These are phyloP conservation scores for Myathropa florea DNA, from an alignment of 2,888 invertebrate genomes.

Conservation along the genomic window DNA sequence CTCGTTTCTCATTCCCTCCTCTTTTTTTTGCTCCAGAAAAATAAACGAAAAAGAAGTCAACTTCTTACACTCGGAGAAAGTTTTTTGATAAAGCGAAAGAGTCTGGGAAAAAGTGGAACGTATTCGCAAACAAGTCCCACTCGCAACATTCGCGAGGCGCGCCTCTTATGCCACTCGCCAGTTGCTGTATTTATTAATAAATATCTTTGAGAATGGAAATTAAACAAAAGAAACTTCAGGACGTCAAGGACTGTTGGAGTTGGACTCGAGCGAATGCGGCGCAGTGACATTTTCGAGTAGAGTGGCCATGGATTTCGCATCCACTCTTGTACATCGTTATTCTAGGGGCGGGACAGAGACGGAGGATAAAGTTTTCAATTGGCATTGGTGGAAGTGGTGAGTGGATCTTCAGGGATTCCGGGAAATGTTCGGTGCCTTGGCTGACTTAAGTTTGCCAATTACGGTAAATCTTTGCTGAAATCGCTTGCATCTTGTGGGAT, in stretches of 20 bases:
- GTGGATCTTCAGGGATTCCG: background rate
- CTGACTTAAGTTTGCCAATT: background rate
- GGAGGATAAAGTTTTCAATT: background rate
- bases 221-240: slow-evolving; percentile 41
- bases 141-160: background rate
- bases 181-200: slow-evolving; percentile 21
- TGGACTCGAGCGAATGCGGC: background rate
- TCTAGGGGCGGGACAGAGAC: background rate
- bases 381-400: background rate
- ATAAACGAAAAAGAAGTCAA: slow-evolving; percentile 2
- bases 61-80: slow-evolving; percentile 17
- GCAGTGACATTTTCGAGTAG: background rate
- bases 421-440: background rate
- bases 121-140: background rate
- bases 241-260: background rate
- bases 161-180: background rate
- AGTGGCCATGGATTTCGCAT: background rate
- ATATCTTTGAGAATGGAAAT: slow-evolving; percentile 42
- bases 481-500: too few species aligned
- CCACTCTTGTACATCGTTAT: background rate
- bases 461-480: background rate
- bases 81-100: slow-evolving; percentile 49
- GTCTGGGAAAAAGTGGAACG: slow-evolving; percentile 16
- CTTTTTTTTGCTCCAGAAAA: background rate
- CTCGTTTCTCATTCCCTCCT: background rate